Evolutionary conservation across 2,797 vertebrate species (phyloP), one percentile per base, ranked within the genome.

Genomic region (Pseudochromis fuscus): DNA sequence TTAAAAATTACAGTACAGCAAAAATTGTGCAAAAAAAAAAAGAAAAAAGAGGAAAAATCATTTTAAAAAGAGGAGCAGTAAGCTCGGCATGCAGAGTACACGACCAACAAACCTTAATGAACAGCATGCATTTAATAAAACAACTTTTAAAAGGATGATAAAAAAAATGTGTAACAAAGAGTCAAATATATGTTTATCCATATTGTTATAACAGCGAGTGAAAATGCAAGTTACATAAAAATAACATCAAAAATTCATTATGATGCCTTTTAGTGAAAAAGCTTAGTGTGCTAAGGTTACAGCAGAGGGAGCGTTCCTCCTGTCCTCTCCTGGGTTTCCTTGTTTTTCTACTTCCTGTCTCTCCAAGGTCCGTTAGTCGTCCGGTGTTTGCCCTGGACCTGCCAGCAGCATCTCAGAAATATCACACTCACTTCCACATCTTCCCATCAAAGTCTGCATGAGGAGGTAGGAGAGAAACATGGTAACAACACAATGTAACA

Each of bases 301-400:
- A 87, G 91, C 87, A 91, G 89, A 91, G 88, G 88, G 87, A 85
- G 78, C 55, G 46, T 83, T 85, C 85, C 86, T 86, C 83, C 79
- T 81, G 85, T 90, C 87, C 72, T 88, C 76, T 86, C 73, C 51
- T 73, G 78, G 77, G 60, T 82, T 73, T 75, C 68, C 18, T 73
- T 42, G 51, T 38, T 31, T 75, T 33, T 10, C 46, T n/a, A n/a
- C n/a, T n/a, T 68, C 12, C 16, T 5, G 25, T 66, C 38, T 61
- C 46, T 67, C 44, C 35, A 2, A 0, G 33, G 33, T 77, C 69
- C 64, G 75, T 53, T n/a, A 44, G 65, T 75, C 71, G 37, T 83
- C 72, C 53, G 59, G 65, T 67, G 44, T 85, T 77, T 74, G 90
- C 95, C 67, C 96, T 97, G 96, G 96, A 88, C 96, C 96, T 93